These are phyloP conservation scores for Cyphomyrus plagiostoma DNA, from an alignment of 2,113 vertebrate species.

Conservation along the genomic window DNA sequence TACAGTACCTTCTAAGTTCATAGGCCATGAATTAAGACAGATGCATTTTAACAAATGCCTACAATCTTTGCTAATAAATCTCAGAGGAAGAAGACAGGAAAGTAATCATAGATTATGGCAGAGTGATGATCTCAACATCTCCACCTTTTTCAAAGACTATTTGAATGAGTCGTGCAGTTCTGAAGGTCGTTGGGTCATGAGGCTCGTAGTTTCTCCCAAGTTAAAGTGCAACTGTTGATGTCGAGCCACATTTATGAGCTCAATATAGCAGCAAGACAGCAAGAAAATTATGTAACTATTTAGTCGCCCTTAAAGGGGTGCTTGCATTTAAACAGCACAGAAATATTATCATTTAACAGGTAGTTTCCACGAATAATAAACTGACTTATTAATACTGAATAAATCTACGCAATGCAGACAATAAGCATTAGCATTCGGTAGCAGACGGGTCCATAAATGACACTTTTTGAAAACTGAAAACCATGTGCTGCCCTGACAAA, in stretches of 20 bases:
- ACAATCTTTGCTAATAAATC: neutral
- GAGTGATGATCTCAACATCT: neutral
- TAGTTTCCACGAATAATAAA: neutral
- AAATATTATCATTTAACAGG: neutral
- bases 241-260: neutral
- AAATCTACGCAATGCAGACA: neutral
- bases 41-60: neutral
- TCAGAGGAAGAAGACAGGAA: neutral
- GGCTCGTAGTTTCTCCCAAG: neutral
- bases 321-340: neutral
- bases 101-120: neutral
- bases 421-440: neutral
- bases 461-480: constrained; percentile 3
- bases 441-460: neutral
- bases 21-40: neutral
- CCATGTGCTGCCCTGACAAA: neutral
- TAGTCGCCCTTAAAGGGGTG: neutral
- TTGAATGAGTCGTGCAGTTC: neutral
- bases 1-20: neutral
- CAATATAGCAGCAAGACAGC: neutral
- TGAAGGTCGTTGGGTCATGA: neutral
- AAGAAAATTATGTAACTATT: neutral
- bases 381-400: neutral
- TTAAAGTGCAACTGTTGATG: neutral
- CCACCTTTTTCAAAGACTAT: neutral